Evolutionary conservation across 1,140 invertebrate genomes (phyloP), one percentile per base, ranked within the genome.

Genomic region (Drosophila insularis): DNA sequence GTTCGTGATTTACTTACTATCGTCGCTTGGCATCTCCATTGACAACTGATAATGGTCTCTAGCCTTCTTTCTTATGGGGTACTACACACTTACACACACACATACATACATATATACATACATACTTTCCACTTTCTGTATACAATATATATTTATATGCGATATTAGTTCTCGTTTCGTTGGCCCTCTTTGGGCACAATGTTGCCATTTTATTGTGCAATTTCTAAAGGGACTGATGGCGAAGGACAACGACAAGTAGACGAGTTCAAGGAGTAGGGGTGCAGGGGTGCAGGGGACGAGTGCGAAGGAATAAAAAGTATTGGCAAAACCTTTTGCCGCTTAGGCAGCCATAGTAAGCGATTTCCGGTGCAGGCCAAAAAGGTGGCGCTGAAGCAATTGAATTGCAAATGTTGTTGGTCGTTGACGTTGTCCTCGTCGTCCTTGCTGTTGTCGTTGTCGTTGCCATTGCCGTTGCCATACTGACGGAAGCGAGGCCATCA

Each of bases 361-460:
- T 87, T 87, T 87, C 82, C 82, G 82, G 79, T 63, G 69, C 71
- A 66, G 76, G 72, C 74, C 82, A 19, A 78, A 87, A 82, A 87
- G 82, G 82, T 87, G 82, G 82, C 82, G 82, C 80, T 74, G 62
- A 76, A 71, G 79, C 82, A 87, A 87, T 87, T 87, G 82, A 87
- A 87, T 87, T 87, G 82, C 82, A 87, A 87, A 87, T 87, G 84
- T 71, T 81, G 84, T 71, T 81, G 68, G 71, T 70, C 54, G 67
- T 78, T 72, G 81, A 86, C 81, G 75, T 74, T 76, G 65, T 69
- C 66, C 50, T 66, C 17, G 43, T 50, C 43, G 17, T 50, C 17
- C 17, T 50, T 21, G 17, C 17, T 21, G 68, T 70, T 50, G 67
- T 74, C 64, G 81, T 80, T 78, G 71, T 70, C 43, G 43, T 50